Evolutionary conservation across 1,140 invertebrate species (phyloP).

Genomic region (Drosophila varians): DNA sequence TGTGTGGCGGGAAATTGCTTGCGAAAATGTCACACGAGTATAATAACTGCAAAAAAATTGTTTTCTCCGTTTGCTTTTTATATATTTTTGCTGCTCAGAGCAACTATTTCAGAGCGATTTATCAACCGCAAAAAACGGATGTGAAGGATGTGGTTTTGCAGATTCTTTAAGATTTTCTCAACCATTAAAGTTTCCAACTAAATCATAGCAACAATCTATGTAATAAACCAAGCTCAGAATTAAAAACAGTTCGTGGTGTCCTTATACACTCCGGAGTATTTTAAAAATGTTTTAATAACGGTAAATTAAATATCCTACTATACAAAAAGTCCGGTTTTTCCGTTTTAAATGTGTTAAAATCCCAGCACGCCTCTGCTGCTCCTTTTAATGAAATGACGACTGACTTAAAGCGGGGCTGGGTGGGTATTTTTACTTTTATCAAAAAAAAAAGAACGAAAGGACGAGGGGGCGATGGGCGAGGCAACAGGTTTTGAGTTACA

Average conservation of each 20-base stretch:
- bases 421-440: background rate
- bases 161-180: slow-evolving; percentile 2
- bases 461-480: slow-evolving; percentile 10
- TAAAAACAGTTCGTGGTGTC: background rate
- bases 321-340: background rate
- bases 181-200: background rate
- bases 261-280: slow-evolving; percentile 8
- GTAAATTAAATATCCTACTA: slow-evolving; percentile 37
- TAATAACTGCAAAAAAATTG: slow-evolving; percentile 50
- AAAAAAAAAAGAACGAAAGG: background rate
- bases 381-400: slow-evolving; percentile 49
- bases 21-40: slow-evolving; percentile 48
- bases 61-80: slow-evolving; percentile 33
- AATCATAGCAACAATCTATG: background rate
- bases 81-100: background rate
- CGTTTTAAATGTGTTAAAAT: slow-evolving; percentile 17
- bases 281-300: slow-evolving; percentile 40
- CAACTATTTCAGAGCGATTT: slow-evolving; percentile 20
- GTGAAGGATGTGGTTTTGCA: background rate
- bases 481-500: slow-evolving; percentile 60
- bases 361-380: background rate
- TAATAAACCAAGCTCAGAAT: background rate
- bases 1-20: slow-evolving; percentile 24
- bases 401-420: slow-evolving; percentile 19
- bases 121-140: slow-evolving; percentile 17